Percentiles rank a stretch among this genome's conserved stretches.
These are phyloP conservation scores for Girardinichthys multiradiatus DNA, from an alignment of 2,113 vertebrate genomes.

Conservation along the genomic window DNA sequence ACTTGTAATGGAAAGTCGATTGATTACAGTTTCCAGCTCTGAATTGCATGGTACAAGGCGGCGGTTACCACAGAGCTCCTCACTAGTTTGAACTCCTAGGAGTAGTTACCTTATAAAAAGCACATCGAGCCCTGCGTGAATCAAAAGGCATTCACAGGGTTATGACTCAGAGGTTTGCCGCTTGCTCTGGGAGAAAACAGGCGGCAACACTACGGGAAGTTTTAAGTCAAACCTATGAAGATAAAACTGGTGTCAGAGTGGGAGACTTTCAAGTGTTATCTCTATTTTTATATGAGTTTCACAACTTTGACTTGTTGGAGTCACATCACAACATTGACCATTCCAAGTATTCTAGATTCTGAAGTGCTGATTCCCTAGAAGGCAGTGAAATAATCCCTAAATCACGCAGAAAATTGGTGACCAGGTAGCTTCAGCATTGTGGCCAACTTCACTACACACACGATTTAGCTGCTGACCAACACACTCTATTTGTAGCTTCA, in stretches of 20 bases:
- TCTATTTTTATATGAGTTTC: not conserved
- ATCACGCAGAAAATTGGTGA: too few species aligned
- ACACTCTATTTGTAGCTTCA: too few species aligned
- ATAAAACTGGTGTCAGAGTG: not conserved
- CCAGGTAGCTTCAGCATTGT: too few species aligned
- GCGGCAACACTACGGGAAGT: not conserved
- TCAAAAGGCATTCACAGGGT: conserved; percentile 60
- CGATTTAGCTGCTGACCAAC: too few species aligned
- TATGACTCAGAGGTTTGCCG: conserved; percentile 70
- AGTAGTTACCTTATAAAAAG: conserved; percentile 56
- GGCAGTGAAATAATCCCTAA: too few species aligned
- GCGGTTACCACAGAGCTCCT: conserved; percentile 36
- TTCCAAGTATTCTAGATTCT: too few species aligned
- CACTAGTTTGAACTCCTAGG: conserved; percentile 28
- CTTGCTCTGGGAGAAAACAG: not conserved
- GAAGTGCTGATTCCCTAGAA: too few species aligned
- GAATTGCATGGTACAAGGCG: conserved; percentile 32
- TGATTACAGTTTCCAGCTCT: conserved; percentile 68
- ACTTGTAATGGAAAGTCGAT: conserved; percentile 71
- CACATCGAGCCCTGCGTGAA: conserved; percentile 46
- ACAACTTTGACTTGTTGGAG: not conserved
- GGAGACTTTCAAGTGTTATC: not conserved
- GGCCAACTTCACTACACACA: too few species aligned
- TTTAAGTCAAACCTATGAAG: not conserved
- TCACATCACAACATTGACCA: not conserved